Percentiles rank a stretch among this genome's conserved stretches.
These are phyloP conservation scores for Margaritifera margaritifera DNA, from an alignment of 2,888 invertebrate genomes.

Conservation along the genomic window DNA sequence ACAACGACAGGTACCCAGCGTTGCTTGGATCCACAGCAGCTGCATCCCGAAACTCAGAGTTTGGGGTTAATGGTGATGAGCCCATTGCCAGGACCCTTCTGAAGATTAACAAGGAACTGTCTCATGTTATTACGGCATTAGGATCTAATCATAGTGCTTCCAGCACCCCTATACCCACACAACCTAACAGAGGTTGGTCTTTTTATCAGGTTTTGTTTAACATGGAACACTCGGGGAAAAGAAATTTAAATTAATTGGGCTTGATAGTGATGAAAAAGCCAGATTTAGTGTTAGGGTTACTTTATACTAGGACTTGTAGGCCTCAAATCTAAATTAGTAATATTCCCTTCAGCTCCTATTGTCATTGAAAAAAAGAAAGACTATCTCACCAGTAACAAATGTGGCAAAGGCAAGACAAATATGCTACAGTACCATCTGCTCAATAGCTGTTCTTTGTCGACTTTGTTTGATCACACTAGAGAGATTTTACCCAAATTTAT, in stretches of 20 bases:
- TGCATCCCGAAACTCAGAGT: constrained; percentile 3
- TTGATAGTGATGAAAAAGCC: neutral
- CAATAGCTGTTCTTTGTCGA: too few relatives aligned
- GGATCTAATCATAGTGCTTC: constrained; percentile 36
- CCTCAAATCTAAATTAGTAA: too few relatives aligned
- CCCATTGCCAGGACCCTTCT: constrained; percentile 55
- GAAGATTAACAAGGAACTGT: constrained; percentile 63
- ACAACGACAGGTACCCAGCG: neutral
- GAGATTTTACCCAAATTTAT: too few relatives aligned
- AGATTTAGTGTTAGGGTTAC: neutral
- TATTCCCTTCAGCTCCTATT: too few relatives aligned
- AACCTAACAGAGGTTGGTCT: constrained; percentile 20
- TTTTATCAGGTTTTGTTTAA: neutral
- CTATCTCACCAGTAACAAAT: too few relatives aligned
- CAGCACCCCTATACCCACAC: constrained; percentile 33
- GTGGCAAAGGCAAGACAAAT: too few relatives aligned
- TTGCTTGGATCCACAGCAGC: neutral
- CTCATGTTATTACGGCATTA: constrained; percentile 52
- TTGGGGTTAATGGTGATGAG: constrained; percentile 21
- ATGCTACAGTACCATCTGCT: too few relatives aligned
- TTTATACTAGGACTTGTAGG: neutral
- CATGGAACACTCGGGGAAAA: constrained; percentile 14
- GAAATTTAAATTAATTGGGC: neutral
- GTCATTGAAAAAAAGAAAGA: too few relatives aligned
- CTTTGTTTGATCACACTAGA: too few relatives aligned